Conservation (phyloP, 2,113 vertebrate genomes). For the Chaenogobius annularis region DNA sequence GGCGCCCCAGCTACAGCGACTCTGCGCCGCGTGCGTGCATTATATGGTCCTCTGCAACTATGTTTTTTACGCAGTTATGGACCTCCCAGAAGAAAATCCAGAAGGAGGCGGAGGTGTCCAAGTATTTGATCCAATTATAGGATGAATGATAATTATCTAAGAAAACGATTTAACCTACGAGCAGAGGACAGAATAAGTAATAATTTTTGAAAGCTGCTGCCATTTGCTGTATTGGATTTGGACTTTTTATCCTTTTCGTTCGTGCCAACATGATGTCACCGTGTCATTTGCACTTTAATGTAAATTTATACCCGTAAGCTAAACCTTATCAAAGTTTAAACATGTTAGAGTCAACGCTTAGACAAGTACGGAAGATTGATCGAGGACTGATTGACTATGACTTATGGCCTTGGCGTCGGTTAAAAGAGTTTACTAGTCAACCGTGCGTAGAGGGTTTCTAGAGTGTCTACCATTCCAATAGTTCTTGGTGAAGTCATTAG, state of each 20-base stretch:
- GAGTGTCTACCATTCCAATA: not conserved
- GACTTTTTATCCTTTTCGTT: not conserved
- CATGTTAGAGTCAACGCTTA: not conserved
- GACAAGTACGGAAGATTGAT: not conserved
- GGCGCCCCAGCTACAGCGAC: slow-evolving; percentile 24
- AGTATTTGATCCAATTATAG: not conserved
- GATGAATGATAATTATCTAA: slow-evolving; percentile 8
- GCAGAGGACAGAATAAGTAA: not conserved
- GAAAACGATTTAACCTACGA: not conserved
- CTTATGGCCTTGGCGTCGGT: not conserved
- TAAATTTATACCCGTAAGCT: not conserved
- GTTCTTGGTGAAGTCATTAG: not conserved
- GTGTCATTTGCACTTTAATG: slow-evolving; percentile 4
- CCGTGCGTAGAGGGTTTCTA: not conserved
- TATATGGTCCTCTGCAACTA: slow-evolving; percentile 13
- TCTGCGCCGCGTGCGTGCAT: slow-evolving; percentile 23
- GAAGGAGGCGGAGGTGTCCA: slow-evolving; percentile 1
- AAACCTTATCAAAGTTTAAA: not conserved
- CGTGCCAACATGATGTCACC: not conserved
- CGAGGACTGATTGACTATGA: not conserved
- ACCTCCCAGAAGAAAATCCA: slow-evolving; percentile 6
- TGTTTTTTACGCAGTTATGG: slow-evolving; percentile 3
- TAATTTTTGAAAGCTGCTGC: not conserved
- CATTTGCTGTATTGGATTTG: not conserved
- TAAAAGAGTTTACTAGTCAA: not conserved